Base-by-base conservation (phyloP, 1,140 invertebrate genomes). In the Pseudachorutes palmiensis region DNA sequence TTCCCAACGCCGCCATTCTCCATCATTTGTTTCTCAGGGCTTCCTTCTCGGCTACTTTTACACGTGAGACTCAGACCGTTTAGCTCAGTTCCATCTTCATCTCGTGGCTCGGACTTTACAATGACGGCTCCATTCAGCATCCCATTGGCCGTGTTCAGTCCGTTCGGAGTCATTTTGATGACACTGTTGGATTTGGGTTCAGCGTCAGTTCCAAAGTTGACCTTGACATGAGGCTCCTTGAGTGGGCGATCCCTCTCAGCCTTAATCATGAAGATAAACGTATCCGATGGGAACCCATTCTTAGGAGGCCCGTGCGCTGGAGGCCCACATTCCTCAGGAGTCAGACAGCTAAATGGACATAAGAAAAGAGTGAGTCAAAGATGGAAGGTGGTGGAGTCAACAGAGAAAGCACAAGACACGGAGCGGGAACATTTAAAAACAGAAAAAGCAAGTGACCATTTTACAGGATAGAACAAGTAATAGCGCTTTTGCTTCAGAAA, bases 231-330 rank as follows among this genome's bases (percentile, higher is more conserved):
- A 55, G 14, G 9, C 51, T 55, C 51, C n/a, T n/a, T n/a, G n/a
- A n/a, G n/a, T n/a, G n/a, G n/a, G n/a, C n/a, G n/a, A n/a, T 55
- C 66, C 72, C 33, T 76, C 76, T 74, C 79, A 78, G 63, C 78
- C 79, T 73, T 79, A 80, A 71, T 81, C 79, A 70, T 79, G 77
- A 66, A 79, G 79, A 62, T 78, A 78, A 61, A 80, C 75, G 67
- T 80, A 77, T 69, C 77, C 67, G 36, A 75, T 32, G 68, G 63
- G 66, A 71, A 72, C 14, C 59, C 19, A 31, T 57, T 24, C 41
- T 67, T 67, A 22, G 65, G 51, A n/a, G 48, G 24, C 24, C 14
- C 16, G 49, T 48, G 29, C 5, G 57, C 51, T 1, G 65, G 66
- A 26, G 66, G 59, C 33, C 69, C 59, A 48, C 66, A 51, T 41